Evolutionary conservation across 2,113 vertebrate species (phyloP).

Genomic region (Corythornis cristatus): DNA sequence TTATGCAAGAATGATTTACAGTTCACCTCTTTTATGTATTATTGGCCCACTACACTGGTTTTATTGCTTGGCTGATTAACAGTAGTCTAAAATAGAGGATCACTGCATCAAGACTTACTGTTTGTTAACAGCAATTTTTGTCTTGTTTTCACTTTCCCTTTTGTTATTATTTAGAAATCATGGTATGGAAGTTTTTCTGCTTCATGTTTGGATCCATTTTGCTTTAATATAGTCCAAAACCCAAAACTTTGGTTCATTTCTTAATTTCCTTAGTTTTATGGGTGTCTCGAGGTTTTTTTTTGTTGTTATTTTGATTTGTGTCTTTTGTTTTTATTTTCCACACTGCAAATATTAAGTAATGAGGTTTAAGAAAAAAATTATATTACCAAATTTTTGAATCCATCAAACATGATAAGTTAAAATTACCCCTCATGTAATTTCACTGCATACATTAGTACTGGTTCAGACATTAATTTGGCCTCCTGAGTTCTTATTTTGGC

Average conservation of each 20-base stretch:
- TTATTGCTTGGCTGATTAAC: background rate
- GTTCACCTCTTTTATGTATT: background rate
- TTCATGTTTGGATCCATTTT: background rate
- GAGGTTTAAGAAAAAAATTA: background rate
- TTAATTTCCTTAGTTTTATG: background rate
- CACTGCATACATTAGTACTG: background rate
- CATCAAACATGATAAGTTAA: background rate
- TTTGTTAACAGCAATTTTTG: background rate
- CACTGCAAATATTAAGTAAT: background rate
- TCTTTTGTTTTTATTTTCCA: background rate
- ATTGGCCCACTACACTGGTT: background rate
- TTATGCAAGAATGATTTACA: background rate
- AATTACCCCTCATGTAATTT: background rate
- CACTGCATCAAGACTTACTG: background rate
- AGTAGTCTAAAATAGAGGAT: background rate
- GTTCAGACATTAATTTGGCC: conserved; percentile 10
- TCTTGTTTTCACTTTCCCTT: background rate
- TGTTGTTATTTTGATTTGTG: background rate
- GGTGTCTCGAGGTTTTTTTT: background rate
- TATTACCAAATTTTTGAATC: background rate
- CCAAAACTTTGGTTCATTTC: background rate
- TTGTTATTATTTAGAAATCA: background rate
- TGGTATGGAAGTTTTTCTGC: accelerated
- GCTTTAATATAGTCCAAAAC: background rate
- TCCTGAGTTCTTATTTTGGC: conserved; percentile 7